Evolutionary conservation across 2,888 invertebrate species (phyloP).

Genomic region (Augiades crinisus): DNA sequence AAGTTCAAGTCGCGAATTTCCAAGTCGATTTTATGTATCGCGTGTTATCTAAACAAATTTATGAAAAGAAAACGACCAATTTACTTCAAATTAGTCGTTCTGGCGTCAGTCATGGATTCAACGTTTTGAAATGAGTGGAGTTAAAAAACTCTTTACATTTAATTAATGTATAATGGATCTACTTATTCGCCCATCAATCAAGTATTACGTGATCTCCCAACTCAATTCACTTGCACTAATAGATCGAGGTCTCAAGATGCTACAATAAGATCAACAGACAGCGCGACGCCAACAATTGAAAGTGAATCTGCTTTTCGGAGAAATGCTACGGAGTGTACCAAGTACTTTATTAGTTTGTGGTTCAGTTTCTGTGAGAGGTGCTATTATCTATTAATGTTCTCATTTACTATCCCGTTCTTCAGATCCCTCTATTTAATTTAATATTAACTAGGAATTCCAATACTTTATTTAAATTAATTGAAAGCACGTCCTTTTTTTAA

Average conservation of each 20-base stretch:
- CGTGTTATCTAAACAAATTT: too few species aligned
- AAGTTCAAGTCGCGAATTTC: too few species aligned
- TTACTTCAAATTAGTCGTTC: too few species aligned
- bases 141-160: background rate
- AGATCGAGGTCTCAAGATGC: conserved; percentile 16
- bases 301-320: conserved; percentile 42
- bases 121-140: too few species aligned
- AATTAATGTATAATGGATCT: background rate
- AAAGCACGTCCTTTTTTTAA: background rate
- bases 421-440: too few species aligned
- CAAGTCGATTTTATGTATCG: too few species aligned
- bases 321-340: conserved; percentile 27
- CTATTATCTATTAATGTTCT: background rate
- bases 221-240: conserved; percentile 42
- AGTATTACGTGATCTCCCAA: conserved; percentile 43
- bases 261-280: conserved; percentile 40
- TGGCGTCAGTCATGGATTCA: too few species aligned
- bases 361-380: background rate
- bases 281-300: conserved; percentile 49
- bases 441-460: too few species aligned
- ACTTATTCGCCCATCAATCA: conserved; percentile 36
- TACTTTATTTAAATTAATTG: background rate
- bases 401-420: background rate
- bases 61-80: too few species aligned
- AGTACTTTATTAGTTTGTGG: background rate